Conservation (phyloP, 2,797 vertebrate genomes). For the Sandelia bainsii region DNA sequence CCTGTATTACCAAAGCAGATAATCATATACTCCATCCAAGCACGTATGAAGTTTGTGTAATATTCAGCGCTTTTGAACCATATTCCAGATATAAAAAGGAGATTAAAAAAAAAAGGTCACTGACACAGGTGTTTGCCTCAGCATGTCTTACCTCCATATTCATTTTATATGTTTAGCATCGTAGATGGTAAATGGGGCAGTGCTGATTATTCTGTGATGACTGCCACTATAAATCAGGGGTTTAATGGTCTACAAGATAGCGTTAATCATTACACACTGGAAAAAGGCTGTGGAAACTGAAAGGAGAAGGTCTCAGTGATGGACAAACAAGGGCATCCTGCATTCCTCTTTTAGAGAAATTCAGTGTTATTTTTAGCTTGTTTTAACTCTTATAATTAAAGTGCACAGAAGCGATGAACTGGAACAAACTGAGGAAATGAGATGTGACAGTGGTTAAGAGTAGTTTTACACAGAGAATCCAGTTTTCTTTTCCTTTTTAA, state of each 20-base stretch:
- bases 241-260: conserved; percentile 19
- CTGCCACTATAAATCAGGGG: conserved; percentile 24
- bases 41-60: conserved; percentile 44
- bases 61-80: conserved; percentile 36
- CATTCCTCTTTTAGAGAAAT: background rate
- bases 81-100: conserved; percentile 33
- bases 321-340: conserved; percentile 7
- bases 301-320: background rate
- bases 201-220: conserved; percentile 24
- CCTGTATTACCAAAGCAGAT: conserved; percentile 60
- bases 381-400: conserved; percentile 5
- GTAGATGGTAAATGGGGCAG: conserved; percentile 13
- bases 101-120: conserved; percentile 7
- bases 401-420: background rate
- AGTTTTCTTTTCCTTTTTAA: too few relatives aligned
- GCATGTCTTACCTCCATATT: conserved; percentile 8
- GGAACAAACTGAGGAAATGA: background rate
- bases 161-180: conserved; percentile 30
- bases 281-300: conserved; percentile 16
- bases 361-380: background rate
- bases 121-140: conserved; percentile 12
- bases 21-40: conserved; percentile 41
- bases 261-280: conserved; percentile 52
- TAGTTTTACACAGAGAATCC: too few relatives aligned
- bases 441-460: background rate